Evolutionary conservation across 2,888 invertebrate species (phyloP), one percentile per base, ranked within the genome.

Genomic region (Drosophila mulleri): DNA sequence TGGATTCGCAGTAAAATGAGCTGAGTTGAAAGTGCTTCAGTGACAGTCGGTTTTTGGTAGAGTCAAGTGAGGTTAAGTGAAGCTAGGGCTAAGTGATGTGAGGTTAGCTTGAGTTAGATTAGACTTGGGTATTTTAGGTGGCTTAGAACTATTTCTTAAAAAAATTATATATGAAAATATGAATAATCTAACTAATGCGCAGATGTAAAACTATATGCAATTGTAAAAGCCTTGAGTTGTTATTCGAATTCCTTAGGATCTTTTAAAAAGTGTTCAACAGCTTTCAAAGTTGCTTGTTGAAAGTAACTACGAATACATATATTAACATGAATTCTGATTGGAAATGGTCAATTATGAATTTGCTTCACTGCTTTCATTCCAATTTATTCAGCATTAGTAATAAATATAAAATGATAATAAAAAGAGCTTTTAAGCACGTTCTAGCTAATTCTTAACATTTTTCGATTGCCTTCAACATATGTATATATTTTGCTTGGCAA

Each of bases 391-490:
- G 6, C 6, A 18, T 7, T 7, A 12, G 2, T 7, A 32, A 18
- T 8, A 32, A 18, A 32, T 48, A 6, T 26, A 26, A 23, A 8
- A 16, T n/a, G n/a, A 5, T 5, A 11, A 29, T 50, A 6, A 2
- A n/a, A 7, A 8, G 1, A 50, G 29, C 12, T 50, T 2, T 12
- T 7, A 32, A 32, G 7, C 18, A 32, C 12, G 18, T 18, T 12
- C 9, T 14, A 32, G 18, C 12, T 32, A 53, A 57, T 32, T 11
- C 32, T 16, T n/a, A 3, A 35, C 11, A 32, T 35, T 41, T 63
- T 48, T 58, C 14, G 39, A 58, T 29, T 48, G 20, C 47, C 59
- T 41, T n/a, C 39, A 37, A 14, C 29, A 14, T 37, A 11, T n/a
- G 3, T 32, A 14, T 7, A 7, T 23, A 5, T 37, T 54, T 54